Conservation (phyloP, 2,888 invertebrate species). For the Cacoxenus indagator region DNA sequence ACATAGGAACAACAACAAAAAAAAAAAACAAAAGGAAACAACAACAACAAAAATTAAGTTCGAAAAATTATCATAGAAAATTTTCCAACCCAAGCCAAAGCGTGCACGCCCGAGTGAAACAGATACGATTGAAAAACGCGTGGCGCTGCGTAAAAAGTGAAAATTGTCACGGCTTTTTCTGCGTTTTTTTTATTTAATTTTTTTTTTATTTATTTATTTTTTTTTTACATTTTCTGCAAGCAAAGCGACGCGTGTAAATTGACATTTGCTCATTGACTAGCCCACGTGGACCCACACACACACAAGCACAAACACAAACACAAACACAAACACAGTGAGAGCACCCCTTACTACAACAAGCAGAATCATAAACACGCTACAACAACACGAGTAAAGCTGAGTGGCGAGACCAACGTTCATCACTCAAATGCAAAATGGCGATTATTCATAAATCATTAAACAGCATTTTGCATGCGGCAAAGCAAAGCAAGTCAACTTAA, state of each 20-base stretch:
- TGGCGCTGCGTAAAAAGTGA: neutral
- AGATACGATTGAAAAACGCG: neutral
- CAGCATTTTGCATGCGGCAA: constrained; percentile 62
- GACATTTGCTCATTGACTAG: constrained; percentile 12
- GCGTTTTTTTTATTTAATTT: neutral
- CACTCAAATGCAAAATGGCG: constrained; percentile 64
- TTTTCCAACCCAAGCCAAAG: too few relatives aligned
- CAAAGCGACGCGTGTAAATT: constrained; percentile 7
- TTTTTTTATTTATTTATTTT: neutral
- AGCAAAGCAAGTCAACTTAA: neutral
- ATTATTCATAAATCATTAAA: constrained; percentile 70
- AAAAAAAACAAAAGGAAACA: neutral
- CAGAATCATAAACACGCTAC: neutral
- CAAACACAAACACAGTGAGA: neutral
- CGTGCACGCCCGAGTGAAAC: neutral
- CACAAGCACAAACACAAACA: too few relatives aligned
- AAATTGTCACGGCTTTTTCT: neutral
- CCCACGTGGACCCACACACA: neutral
- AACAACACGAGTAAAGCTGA: neutral
- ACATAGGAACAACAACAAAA: neutral
- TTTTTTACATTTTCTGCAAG: neutral
- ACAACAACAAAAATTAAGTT: neutral
- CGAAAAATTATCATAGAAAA: neutral
- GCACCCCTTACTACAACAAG: neutral
- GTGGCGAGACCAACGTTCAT: neutral